Percentiles rank a stretch among this genome's conserved stretches.
These are phyloP conservation scores for Dendrolimus pini DNA, from an alignment of 2,888 invertebrate genomes.

Conservation along the genomic window DNA sequence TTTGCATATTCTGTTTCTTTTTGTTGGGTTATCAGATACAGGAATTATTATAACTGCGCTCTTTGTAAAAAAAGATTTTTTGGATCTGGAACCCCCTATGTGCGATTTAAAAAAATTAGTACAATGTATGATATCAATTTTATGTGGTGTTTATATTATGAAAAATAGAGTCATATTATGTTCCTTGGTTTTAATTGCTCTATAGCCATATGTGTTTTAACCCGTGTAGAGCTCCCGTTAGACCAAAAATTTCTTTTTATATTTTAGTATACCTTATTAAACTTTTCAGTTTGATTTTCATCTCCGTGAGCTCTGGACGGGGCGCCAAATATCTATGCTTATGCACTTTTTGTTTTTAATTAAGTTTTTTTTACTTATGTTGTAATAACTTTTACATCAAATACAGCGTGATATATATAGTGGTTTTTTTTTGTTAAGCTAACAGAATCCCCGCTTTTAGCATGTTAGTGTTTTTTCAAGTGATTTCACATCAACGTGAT, in stretches of 20 bases:
- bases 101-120: constrained; percentile 23
- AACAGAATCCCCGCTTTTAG: constrained; percentile 53
- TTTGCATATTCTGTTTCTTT: not conserved
- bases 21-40: not conserved
- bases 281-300: constrained; percentile 2
- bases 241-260: not conserved
- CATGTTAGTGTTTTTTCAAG: constrained; percentile 51
- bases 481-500: too few relatives aligned
- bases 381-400: constrained; percentile 62
- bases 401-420: constrained; percentile 63
- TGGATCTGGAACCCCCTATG: not conserved
- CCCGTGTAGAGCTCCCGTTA: constrained; percentile 2
- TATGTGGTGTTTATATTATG: constrained; percentile 20
- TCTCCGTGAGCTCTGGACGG: constrained; percentile 3
- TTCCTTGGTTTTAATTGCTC: constrained; percentile 3
- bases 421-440: constrained; percentile 35
- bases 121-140: constrained; percentile 34
- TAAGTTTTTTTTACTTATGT: constrained; percentile 54
- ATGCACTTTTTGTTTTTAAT: constrained; percentile 53
- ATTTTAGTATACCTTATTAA: not conserved
- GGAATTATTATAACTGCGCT: too few relatives aligned
- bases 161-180: constrained; percentile 1
- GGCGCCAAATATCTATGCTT: constrained; percentile 31
- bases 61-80: not conserved
- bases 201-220: not conserved